phyloP scores from a whole-genome alignment of 2,797 vertebrate genomes.

The Sciurus carolinensis region DNA sequence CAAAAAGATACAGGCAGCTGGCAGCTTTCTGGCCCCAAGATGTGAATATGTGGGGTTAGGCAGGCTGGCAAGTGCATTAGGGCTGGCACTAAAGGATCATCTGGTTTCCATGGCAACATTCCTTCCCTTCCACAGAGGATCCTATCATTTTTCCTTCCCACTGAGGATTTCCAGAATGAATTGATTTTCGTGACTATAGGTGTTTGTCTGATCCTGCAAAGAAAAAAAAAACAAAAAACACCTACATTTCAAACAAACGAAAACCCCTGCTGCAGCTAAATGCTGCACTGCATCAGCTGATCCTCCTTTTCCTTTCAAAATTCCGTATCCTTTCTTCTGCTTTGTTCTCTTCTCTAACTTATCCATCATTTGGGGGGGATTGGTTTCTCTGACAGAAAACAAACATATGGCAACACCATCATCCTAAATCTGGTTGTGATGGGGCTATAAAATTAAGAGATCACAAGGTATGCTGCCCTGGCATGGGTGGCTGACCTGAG shows the following conservation, averaged over 20 bases:
- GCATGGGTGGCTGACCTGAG: neutral
- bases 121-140: constrained; percentile 37
- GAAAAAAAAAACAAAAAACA: neutral
- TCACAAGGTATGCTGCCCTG: neutral
- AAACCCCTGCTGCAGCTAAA: neutral
- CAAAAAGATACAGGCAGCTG: constrained; percentile 28
- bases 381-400: constrained; percentile 71
- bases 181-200: constrained; percentile 64
- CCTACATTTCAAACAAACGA: constrained; percentile 20
- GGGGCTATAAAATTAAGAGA: constrained; percentile 49
- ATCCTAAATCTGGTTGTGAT: constrained; percentile 58
- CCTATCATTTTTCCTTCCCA: constrained; percentile 68
- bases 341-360: constrained; percentile 38
- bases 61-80: constrained; percentile 46
- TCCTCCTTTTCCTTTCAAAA: constrained; percentile 31
- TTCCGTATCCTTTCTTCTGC: constrained; percentile 15
- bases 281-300: constrained; percentile 38
- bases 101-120: constrained; percentile 82
- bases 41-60: constrained; percentile 38
- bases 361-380: constrained; percentile 48
- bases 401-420: constrained; percentile 66
- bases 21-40: neutral
- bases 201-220: constrained; percentile 67
- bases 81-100: constrained; percentile 45
- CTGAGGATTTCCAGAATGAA: constrained; percentile 74